Evolutionary conservation across 1,140 invertebrate species (phyloP).

Genomic region (Caenorhabditis elegans): WBcel235 BX284603.4:1659501-1660000

Average conservation of each 20-base stretch:
- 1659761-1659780: not conserved
- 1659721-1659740: not conserved
- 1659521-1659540: too few relatives aligned
- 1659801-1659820: not conserved
- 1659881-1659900: too few relatives aligned
- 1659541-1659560: too few relatives aligned
- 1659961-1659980: too few relatives aligned
- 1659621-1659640: not conserved
- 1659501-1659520: too few relatives aligned
- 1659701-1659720: not conserved
- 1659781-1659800: not conserved
- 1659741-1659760: not conserved
- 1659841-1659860: not conserved
- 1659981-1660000: too few relatives aligned
- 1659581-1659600: conserved; percentile 10
- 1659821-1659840: not conserved
- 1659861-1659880: too few relatives aligned
- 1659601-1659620: not conserved
- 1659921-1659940: too few relatives aligned
- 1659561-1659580: not conserved
- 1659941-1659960: too few relatives aligned
- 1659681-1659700: not conserved
- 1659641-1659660: not conserved
- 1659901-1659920: too few relatives aligned
- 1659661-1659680: too few relatives aligned